phyloP scores from a whole-genome alignment of 2,113 vertebrate genomes.

The Mellivora capensis region DNA sequence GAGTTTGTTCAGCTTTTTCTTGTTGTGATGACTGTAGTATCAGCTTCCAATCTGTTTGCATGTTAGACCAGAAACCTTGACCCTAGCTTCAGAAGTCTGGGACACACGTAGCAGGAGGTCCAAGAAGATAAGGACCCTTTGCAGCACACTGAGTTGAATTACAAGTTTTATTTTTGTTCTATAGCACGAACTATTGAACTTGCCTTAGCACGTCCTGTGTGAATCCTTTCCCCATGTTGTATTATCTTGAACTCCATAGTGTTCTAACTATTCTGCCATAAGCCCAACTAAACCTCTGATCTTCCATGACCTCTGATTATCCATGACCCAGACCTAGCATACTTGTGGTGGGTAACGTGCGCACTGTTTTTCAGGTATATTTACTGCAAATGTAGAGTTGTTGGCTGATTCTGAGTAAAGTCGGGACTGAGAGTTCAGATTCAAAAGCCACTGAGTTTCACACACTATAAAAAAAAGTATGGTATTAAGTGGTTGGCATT shows the following conservation, averaged over 20 bases:
- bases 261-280: not conserved
- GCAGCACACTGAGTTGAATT: not conserved
- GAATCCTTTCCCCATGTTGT: not conserved
- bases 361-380: not conserved
- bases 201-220: not conserved
- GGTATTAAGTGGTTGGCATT: not conserved
- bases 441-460: not conserved
- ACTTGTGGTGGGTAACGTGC: not conserved
- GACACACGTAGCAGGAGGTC: not conserved
- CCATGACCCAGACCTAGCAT: not conserved
- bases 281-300: not conserved
- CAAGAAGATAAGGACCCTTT: not conserved
- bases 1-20: not conserved
- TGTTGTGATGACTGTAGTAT: not conserved
- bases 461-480: not conserved
- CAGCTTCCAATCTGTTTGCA: not conserved
- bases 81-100: not conserved
- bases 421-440: not conserved
- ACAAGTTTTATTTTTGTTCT: not conserved
- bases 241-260: not conserved
- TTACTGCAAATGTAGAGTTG: not conserved
- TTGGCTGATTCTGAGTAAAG: not conserved
- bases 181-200: not conserved
- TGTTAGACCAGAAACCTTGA: not conserved
- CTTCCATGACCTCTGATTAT: not conserved